phyloP scores from a whole-genome alignment of 2,888 invertebrate genomes.

The Parnassius apollo region DNA sequence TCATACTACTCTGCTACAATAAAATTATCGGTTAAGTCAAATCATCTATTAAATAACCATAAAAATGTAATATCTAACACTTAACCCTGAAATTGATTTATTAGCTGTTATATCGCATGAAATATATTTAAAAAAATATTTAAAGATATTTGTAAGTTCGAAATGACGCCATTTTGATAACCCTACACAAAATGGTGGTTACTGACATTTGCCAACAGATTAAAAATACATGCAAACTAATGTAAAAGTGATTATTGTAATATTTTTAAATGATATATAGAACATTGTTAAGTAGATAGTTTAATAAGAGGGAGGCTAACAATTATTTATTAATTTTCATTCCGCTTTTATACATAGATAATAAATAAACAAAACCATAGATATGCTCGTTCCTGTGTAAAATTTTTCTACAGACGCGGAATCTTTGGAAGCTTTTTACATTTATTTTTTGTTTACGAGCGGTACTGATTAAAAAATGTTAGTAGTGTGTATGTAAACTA shows the following conservation, averaged over 20 bases:
- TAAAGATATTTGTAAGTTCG: neutral
- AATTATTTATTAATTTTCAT: constrained; percentile 49
- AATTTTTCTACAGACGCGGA: constrained; percentile 29
- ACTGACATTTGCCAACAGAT: constrained; percentile 16
- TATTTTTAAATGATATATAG: constrained; percentile 9
- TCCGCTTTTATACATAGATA: constrained; percentile 33
- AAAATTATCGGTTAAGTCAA: too few species aligned
- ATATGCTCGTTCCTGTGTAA: constrained; percentile 48
- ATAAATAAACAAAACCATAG: constrained; percentile 38
- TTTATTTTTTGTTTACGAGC: neutral
- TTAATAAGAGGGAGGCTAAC: constrained; percentile 40
- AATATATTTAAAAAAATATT: neutral
- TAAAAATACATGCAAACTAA: constrained; percentile 9
- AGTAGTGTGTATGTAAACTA: constrained; percentile 2
- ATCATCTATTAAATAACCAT: too few species aligned
- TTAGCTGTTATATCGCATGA: neutral
- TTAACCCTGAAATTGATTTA: too few species aligned
- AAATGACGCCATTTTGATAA: constrained; percentile 11
- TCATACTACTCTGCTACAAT: neutral
- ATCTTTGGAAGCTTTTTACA: constrained; percentile 11
- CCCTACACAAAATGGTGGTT: constrained; percentile 7
- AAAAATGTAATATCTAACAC: too few species aligned
- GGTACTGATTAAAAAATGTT: constrained; percentile 2
- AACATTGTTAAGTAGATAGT: constrained; percentile 32
- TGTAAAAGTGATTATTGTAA: constrained; percentile 4